Percentiles rank a stretch among this genome's conserved stretches.
Evolutionary conservation across 2,113 vertebrate species (phyloP).

Genomic region (Pelusios castaneus): DNA sequence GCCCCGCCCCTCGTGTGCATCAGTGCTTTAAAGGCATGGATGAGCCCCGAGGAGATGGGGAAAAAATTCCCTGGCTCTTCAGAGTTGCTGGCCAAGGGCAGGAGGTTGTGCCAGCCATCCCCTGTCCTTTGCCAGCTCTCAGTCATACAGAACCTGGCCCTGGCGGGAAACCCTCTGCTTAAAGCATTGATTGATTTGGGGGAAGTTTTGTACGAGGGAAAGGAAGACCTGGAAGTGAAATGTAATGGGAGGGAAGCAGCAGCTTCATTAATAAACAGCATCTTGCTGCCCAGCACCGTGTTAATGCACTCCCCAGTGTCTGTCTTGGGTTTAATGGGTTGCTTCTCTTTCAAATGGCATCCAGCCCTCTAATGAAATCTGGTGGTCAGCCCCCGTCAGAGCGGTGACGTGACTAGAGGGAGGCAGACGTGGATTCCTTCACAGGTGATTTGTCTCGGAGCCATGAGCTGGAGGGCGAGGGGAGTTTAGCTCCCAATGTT

Average conservation of each 20-base stretch:
- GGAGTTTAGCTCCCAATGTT: not conserved
- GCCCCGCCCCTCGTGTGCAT: not conserved
- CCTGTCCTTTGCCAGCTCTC: not conserved
- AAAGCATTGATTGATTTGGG: not conserved
- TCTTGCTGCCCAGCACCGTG: not conserved
- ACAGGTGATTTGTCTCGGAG: not conserved
- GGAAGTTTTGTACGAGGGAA: not conserved
- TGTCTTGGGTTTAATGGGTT: slow-evolving; percentile 6
- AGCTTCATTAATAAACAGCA: not conserved
- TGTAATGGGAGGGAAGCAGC: not conserved
- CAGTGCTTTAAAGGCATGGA: not conserved
- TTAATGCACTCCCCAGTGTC: not conserved
- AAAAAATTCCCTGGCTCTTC: not conserved
- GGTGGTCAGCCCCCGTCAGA: not conserved
- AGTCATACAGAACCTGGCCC: not conserved
- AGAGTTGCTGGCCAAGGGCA: not conserved
- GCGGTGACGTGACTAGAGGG: not conserved
- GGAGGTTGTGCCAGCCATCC: not conserved
- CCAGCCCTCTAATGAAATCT: not conserved
- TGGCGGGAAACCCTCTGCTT: not conserved
- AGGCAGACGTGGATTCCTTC: not conserved
- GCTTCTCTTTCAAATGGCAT: not conserved
- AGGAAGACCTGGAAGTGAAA: not conserved
- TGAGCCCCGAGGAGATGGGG: not conserved
- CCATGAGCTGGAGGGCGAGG: not conserved